These are phyloP conservation scores for Solen grandis DNA, from an alignment of 1,140 invertebrate genomes.

Conservation along the genomic window DNA sequence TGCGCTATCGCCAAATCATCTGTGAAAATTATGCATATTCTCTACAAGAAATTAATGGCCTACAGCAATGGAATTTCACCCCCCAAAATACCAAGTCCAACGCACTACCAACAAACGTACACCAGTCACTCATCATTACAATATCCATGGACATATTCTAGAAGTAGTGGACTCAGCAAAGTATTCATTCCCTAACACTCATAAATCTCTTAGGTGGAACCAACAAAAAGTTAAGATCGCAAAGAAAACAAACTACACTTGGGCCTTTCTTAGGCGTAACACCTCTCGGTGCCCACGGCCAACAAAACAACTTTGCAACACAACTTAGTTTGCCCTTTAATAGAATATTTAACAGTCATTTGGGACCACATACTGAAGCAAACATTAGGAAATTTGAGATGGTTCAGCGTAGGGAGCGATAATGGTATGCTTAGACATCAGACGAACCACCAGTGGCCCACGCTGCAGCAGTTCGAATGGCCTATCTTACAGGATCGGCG, in stretches of 20 bases:
- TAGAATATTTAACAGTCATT: too few species aligned
- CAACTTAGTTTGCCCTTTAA: too few species aligned
- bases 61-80: slow-evolving; percentile 44
- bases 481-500: slow-evolving; percentile 11
- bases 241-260: slow-evolving; percentile 27
- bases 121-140: neutral
- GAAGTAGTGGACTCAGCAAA: slow-evolving; percentile 11
- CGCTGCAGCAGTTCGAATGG: slow-evolving; percentile 49
- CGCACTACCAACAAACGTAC: slow-evolving; percentile 12
- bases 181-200: slow-evolving; percentile 15
- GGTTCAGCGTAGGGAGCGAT: slow-evolving; percentile 52
- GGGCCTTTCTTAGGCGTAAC: slow-evolving; percentile 42
- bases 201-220: slow-evolving; percentile 10
- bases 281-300: too few species aligned
- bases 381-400: slow-evolving; percentile 45
- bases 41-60: too few species aligned
- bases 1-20: too few species aligned
- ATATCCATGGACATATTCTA: slow-evolving; percentile 21
- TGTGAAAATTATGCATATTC: too few species aligned
- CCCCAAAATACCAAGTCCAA: slow-evolving; percentile 24
- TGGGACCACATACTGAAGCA: too few species aligned
- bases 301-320: too few species aligned
- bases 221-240: slow-evolving; percentile 24
- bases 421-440: slow-evolving; percentile 43
- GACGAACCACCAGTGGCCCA: slow-evolving; percentile 36